Evolutionary conservation across 2,888 invertebrate genomes (phyloP).

Genomic region (Fabriciana adippe): DNA sequence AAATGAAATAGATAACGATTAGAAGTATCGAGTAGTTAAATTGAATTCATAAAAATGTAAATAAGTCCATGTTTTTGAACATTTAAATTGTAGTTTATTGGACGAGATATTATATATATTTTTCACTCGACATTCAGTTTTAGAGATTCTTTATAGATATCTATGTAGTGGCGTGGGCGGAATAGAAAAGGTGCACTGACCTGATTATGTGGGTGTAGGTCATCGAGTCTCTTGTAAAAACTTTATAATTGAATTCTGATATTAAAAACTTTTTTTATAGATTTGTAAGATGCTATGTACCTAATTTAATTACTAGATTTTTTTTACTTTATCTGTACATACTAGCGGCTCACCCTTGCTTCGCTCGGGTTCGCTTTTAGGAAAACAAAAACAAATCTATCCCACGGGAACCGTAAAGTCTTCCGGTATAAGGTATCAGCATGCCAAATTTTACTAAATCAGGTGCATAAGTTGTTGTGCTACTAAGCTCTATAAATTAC

Average conservation of each 20-base stretch:
- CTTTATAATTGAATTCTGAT: slow-evolving; percentile 1
- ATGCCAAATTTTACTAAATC: too few relatives aligned
- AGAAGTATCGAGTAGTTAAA: slow-evolving; percentile 7
- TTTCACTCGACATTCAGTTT: background rate
- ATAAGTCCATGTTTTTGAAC: slow-evolving; percentile 13
- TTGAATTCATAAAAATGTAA: slow-evolving; percentile 15
- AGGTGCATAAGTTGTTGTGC: too few relatives aligned
- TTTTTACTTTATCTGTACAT: too few relatives aligned
- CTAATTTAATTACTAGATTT: too few relatives aligned
- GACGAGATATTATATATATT: slow-evolving; percentile 1
- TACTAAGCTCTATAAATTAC: too few relatives aligned
- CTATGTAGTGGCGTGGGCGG: slow-evolving; percentile 4
- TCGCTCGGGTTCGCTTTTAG: too few relatives aligned
- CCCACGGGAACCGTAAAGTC: too few relatives aligned
- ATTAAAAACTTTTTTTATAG: slow-evolving; percentile 1
- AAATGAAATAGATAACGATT: slow-evolving; percentile 2
- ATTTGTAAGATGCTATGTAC: slow-evolving; percentile 8
- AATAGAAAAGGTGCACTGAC: slow-evolving; percentile 12
- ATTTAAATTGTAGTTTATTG: slow-evolving; percentile 12
- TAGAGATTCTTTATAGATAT: slow-evolving; percentile 9
- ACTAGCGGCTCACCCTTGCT: too few relatives aligned
- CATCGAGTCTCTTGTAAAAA: slow-evolving; percentile 10
- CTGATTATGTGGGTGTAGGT: slow-evolving; percentile 17
- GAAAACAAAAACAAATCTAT: too few relatives aligned
- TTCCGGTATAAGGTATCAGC: too few relatives aligned